Base-by-base conservation (phyloP, 2,797 vertebrate species). In the Rhabdomys pumilio region DNA sequence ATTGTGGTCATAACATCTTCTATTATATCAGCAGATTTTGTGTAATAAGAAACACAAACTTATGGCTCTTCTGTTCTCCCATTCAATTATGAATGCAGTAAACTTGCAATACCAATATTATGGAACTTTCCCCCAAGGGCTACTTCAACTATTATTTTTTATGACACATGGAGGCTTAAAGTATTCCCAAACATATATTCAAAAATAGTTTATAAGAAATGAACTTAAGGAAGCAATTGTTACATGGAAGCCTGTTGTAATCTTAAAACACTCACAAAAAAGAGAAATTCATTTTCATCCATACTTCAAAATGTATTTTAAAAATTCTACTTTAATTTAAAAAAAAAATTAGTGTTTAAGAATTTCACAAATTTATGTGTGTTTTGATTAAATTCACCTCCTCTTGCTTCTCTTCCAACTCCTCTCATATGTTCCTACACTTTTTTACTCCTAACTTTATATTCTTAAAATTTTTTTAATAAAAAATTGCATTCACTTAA, bases 81-180 rank as follows among this genome's bases (percentile, higher is more conserved):
- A 59, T 95, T 96, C 93, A 96, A 96, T 97, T 97, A 96, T 81
- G 94, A 95, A 89, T 55, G 55, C 82, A 96, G 73, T 95, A 97
- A 97, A 97, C 96, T 91, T 97, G 92, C 67, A 93, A 86, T 91
- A 95, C 53, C 75, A 93, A 95, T 91, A 97, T 94, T 95, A 97
- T 80, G 53, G 29, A n/a, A 34, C 69, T 90, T 96, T 53, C 65
- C 84, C 95, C 96, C 29, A 83, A 95, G 96, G 91, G 53, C 75
- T 89, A 92, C 89, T 94, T 96, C 79, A 92, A 82, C 44, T 94
- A 96, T 95, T 96, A 94, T 92, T 96, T 97, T 97, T 94, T 96
- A 95, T 83, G 91, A 95, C 69, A 96, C 92, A 90, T 89, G 89
- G 67, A 77, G 79, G 75, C 24, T 87, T 96, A 95, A 97, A 96